Percentiles rank a stretch among this genome's conserved stretches.
Conservation (phyloP, 2,797 vertebrate genomes). For the Epinephelus awoara region DNA sequence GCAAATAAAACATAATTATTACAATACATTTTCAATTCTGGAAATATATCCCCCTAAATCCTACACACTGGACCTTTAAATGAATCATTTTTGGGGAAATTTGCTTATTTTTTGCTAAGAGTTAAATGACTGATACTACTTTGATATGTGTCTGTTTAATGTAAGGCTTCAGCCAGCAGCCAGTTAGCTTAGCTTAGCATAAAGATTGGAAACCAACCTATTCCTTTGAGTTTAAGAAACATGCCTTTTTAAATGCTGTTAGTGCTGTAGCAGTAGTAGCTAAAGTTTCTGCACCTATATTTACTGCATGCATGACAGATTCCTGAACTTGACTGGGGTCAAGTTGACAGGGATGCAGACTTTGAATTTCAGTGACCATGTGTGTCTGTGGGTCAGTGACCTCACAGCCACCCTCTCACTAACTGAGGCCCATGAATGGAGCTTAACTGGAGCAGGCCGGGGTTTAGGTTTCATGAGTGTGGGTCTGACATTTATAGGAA, state of each 20-base stretch:
- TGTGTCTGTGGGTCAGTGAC: conserved; percentile 35
- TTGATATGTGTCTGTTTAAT: background rate
- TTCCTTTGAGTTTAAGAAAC: background rate
- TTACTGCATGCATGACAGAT: background rate
- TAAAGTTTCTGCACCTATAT: background rate
- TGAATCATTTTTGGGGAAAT: too few species aligned
- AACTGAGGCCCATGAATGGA: conserved; percentile 38
- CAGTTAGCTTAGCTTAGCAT: background rate
- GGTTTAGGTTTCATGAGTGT: conserved; percentile 69
- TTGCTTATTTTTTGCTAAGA: too few species aligned
- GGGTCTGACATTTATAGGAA: conserved; percentile 63
- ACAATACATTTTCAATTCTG: too few species aligned
- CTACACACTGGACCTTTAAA: too few species aligned
- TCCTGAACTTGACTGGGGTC: conserved; percentile 8
- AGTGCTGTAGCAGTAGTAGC: background rate
- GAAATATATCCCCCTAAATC: too few species aligned
- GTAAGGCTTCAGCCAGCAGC: background rate
- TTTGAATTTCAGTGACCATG: conserved; percentile 45
- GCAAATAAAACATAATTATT: too few species aligned
- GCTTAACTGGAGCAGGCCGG: conserved; percentile 38
- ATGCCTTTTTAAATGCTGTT: background rate
- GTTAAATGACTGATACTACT: too few species aligned
- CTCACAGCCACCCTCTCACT: background rate
- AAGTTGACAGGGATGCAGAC: conserved; percentile 26
- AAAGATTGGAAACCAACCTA: background rate